A percentile compares a stretch with the other conserved stretches of the same genome.
Evolutionary conservation across 35 echinoderm and acorn worm species (phyloP).

Genomic region (Holothuria glaberrima): DNA sequence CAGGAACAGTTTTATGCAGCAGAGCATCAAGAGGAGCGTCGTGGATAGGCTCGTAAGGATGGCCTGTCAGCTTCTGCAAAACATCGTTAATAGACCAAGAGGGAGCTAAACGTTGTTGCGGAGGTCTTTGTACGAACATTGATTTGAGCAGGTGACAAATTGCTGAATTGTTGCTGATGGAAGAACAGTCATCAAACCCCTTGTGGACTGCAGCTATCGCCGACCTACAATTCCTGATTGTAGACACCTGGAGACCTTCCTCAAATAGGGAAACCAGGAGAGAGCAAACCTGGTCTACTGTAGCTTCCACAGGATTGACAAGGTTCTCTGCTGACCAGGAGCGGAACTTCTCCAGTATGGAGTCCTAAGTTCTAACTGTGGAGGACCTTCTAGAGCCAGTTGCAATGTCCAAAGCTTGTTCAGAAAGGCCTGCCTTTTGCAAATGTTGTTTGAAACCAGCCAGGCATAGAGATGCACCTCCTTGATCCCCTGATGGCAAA

Average conservation of each 20-base stretch:
- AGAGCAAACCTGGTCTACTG: neutral
- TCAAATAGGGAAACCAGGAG: conserved; percentile 22
- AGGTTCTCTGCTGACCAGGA: neutral
- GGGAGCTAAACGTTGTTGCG: neutral
- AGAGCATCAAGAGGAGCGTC: neutral
- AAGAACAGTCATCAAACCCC: neutral
- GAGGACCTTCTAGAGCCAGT: neutral
- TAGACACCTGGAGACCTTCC: neutral
- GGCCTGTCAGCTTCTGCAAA: neutral
- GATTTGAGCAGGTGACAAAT: neutral
- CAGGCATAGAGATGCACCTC: neutral
- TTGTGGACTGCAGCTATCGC: conserved; percentile 32
- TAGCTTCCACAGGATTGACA: neutral
- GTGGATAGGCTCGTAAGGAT: conserved; percentile 30
- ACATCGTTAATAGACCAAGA: conserved; percentile 44
- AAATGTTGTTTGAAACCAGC: neutral
- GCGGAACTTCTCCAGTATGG: conserved; percentile 6
- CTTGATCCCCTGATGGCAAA: neutral
- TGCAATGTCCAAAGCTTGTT: neutral
- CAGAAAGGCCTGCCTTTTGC: neutral
- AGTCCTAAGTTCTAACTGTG: conserved; percentile 20
- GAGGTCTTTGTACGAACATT: conserved; percentile 35
- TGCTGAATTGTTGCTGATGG: neutral
- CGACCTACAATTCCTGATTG: conserved; percentile 21
- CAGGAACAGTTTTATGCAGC: conserved; percentile 25